A percentile compares a stretch with the other conserved stretches of the same genome.
phyloP scores from a whole-genome alignment of 2,888 invertebrate species.

The Aphrophora alni region DNA sequence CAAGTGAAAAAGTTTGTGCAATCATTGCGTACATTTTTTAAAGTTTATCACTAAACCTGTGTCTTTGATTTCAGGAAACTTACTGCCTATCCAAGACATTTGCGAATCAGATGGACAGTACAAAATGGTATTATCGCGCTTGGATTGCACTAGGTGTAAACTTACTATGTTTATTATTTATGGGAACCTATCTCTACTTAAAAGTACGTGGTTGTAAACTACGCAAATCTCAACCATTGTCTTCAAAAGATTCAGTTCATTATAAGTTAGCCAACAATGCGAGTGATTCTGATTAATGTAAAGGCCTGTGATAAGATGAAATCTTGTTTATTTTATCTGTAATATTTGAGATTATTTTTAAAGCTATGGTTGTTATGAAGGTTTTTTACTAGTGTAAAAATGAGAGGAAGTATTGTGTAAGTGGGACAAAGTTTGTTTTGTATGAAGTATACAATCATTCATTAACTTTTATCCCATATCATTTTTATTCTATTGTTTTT shows the following conservation, averaged over 20 bases:
- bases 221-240: not conserved
- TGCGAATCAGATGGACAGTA: not conserved
- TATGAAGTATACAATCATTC: too few species aligned
- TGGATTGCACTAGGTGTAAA: not conserved
- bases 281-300: not conserved
- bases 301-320: not conserved
- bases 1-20: too few species aligned
- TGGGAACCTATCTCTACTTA: not conserved
- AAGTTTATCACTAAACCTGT: too few species aligned
- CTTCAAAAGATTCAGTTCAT: not conserved
- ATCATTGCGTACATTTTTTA: too few species aligned
- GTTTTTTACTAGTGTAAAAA: too few species aligned
- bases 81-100: not conserved
- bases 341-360: too few species aligned
- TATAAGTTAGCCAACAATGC: not conserved
- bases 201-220: not conserved
- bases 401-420: too few species aligned
- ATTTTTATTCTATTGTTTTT: too few species aligned
- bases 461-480: too few species aligned
- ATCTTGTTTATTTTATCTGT: too few species aligned
- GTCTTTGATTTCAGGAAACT: not conserved
- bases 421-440: too few species aligned
- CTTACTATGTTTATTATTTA: not conserved
- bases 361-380: too few species aligned
- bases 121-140: not conserved